Base-by-base conservation (phyloP, 1,140 invertebrate genomes). In the Panulirus ornatus region DNA sequence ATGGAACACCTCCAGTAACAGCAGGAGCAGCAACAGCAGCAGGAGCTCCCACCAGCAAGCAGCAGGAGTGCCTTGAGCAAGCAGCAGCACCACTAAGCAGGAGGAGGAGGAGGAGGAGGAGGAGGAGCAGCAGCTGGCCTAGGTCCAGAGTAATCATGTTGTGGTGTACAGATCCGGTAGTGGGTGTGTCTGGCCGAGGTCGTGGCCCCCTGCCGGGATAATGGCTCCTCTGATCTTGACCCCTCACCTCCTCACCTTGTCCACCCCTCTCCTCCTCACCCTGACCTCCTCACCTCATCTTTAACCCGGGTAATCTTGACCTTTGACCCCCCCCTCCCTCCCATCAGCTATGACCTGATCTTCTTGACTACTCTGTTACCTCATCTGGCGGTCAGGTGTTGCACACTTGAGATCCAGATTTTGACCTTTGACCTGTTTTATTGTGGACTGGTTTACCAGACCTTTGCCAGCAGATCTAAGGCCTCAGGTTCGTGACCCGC, bases 71-170 rank as follows among this genome's bases (percentile, higher is more conserved):
- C n/a, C n/a, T n/a, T n/a, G n/a, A n/a, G n/a, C n/a, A n/a, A n/a
- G 11, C n/a, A 27, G n/a, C 58, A 9, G 27, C 6, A 47, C 5
- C 44, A 47, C 5, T 14, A 47, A 66, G n/a, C n/a, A n/a, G n/a
- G n/a, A n/a, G n/a, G 2, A 30, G 27, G n/a, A 30, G 27, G n/a
- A 30, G 5, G n/a, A 66, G 58, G 5, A 66, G 27, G n/a, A 27
- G 30, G n/a, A 27, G 9, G n/a, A 58, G n/a, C 58, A 66, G n/a
- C 58, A 66, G 58, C 58, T 66, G 58, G 58, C 58, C 58, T 66
- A 30, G 58, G 58, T 66, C 58, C 58, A 66, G 58, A 66, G 58
- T 66, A 66, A 66, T 66, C 58, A 30, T 66, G 58, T 66, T 66
- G 8, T 66, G 27, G 27, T 27, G 8, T 30, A 1, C n/a, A 66